Percentiles rank a stretch among this genome's conserved stretches.
These are phyloP conservation scores for Porites australiensis DNA, from an alignment of 64 coral and sea anemone species.

Conservation along the genomic window DNA sequence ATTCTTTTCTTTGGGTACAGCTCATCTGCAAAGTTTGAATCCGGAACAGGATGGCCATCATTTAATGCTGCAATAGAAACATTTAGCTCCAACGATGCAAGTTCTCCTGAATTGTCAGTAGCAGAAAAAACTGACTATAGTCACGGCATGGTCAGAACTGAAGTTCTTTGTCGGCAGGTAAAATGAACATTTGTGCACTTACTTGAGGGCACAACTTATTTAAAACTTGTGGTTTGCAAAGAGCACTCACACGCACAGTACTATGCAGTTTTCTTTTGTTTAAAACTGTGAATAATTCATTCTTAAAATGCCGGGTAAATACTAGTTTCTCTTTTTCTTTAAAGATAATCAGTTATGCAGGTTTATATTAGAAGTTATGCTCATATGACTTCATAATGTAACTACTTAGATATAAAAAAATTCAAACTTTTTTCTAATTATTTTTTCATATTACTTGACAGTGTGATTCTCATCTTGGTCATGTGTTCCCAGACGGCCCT, in stretches of 20 bases:
- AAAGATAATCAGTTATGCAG: too few relatives aligned
- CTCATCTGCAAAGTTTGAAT: constrained; percentile 87
- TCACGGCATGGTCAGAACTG: constrained; percentile 91
- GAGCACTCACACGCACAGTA: too few relatives aligned
- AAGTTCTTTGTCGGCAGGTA: constrained; percentile 94
- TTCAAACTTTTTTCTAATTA: too few relatives aligned
- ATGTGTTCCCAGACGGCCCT: constrained; percentile 94
- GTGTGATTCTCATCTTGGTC: constrained; percentile 99
- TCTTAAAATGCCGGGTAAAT: too few relatives aligned
- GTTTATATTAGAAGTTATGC: too few relatives aligned
- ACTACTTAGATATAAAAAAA: too few relatives aligned
- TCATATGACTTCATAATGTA: too few relatives aligned
- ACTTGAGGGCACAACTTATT: too few relatives aligned
- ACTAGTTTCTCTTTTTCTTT: too few relatives aligned
- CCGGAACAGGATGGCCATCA: constrained; percentile 92
- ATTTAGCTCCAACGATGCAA: not conserved
- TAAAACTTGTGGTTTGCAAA: too few relatives aligned
- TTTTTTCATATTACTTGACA: constrained; percentile 31
- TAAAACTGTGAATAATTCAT: too few relatives aligned
- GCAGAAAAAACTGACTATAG: constrained; percentile 76
- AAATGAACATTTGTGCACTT: not conserved
- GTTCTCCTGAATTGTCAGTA: constrained; percentile 24
- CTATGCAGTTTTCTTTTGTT: too few relatives aligned
- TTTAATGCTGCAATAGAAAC: constrained; percentile 74
- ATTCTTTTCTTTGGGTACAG: constrained; percentile 33